A percentile compares a stretch with the other conserved stretches of the same genome.
These are phyloP conservation scores for Atherinomorus stipes DNA, from an alignment of 2,113 vertebrate species.

Conservation along the genomic window DNA sequence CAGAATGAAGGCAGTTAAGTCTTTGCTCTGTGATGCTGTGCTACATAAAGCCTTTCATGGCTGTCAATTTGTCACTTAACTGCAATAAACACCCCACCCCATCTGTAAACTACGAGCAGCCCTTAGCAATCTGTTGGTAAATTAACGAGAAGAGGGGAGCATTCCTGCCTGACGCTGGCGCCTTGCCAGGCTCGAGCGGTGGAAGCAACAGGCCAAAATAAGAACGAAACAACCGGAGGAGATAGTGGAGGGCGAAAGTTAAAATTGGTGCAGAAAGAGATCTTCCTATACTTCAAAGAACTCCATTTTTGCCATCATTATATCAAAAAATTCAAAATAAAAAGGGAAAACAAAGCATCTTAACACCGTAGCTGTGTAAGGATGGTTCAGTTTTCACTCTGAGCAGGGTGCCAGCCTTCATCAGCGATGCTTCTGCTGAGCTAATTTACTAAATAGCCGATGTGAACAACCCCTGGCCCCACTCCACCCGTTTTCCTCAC, in stretches of 20 bases:
- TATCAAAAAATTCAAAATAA: no score
- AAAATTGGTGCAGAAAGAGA: no score
- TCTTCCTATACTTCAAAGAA: no score
- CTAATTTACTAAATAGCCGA: slow-evolving; percentile 87
- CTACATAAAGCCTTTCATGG: slow-evolving; percentile 80
- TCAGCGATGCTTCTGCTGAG: slow-evolving; percentile 75
- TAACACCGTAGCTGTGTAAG: background rate
- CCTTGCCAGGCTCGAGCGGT: slow-evolving; percentile 78
- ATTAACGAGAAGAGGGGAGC: slow-evolving; percentile 81
- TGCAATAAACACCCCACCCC: slow-evolving; percentile 71
- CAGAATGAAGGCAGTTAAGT: slow-evolving; percentile 54
- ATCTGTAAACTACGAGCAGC: slow-evolving; percentile 78
- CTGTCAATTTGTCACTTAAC: slow-evolving; percentile 77
- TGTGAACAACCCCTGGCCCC: slow-evolving; percentile 79
- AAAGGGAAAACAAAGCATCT: background rate
- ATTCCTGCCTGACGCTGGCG: slow-evolving; percentile 79
- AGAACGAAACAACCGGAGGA: slow-evolving; percentile 69
- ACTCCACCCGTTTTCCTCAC: slow-evolving; percentile 81
- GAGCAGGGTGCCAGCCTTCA: slow-evolving; percentile 65
- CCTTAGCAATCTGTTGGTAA: slow-evolving; percentile 79
- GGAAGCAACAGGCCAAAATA: slow-evolving; percentile 80
- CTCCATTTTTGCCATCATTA: no score
- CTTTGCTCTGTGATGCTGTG: slow-evolving; percentile 52
- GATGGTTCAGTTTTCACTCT: slow-evolving; percentile 83
- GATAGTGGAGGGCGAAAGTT: background rate